phyloP scores from a whole-genome alignment of 2,888 invertebrate species.

The Caenorhabditis virilis region DNA sequence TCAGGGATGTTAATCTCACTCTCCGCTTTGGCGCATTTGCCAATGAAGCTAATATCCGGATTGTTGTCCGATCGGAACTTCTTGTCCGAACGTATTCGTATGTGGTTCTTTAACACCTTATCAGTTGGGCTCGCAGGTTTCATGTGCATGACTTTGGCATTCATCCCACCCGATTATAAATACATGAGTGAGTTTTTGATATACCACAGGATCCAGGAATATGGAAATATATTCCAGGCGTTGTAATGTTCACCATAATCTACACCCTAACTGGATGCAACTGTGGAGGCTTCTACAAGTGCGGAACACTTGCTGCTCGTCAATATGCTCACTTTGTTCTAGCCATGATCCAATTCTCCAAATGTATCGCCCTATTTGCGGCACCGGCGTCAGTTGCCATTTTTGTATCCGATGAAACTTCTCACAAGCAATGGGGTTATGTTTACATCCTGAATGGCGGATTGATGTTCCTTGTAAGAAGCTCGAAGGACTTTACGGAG shows the following conservation, averaged over 20 bases:
- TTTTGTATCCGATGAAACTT: conserved; percentile 50
- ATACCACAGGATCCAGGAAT: too few relatives aligned
- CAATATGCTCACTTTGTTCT: conserved; percentile 59
- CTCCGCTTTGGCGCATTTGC: conserved; percentile 42
- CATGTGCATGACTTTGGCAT: conserved; percentile 47
- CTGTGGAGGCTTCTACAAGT: conserved; percentile 65
- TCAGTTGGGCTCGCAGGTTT: conserved; percentile 54
- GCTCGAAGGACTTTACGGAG: too few relatives aligned
- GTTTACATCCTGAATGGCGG: conserved; percentile 46
- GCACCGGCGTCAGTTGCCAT: conserved; percentile 54
- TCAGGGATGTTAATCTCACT: conserved; percentile 35
- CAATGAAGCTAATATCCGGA: conserved; percentile 55
- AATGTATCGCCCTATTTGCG: conserved; percentile 58
- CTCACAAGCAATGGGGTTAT: conserved; percentile 37
- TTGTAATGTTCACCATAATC: conserved; percentile 49
- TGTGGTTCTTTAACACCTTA: conserved; percentile 56
- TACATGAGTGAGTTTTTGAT: conserved; percentile 24
- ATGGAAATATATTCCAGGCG: too few relatives aligned
- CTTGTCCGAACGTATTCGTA: conserved; percentile 44
- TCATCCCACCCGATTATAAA: conserved; percentile 40
- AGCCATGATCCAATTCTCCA: conserved; percentile 60
- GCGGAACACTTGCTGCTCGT: conserved; percentile 57
- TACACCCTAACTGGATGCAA: conserved; percentile 57
- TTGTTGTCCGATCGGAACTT: conserved; percentile 51
- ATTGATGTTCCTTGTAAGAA: conserved; percentile 35